A percentile compares a stretch with the other conserved stretches of the same genome.
These are phyloP conservation scores for Gallinago stenura DNA, from an alignment of 2,797 vertebrate species.

Conservation along the genomic window DNA sequence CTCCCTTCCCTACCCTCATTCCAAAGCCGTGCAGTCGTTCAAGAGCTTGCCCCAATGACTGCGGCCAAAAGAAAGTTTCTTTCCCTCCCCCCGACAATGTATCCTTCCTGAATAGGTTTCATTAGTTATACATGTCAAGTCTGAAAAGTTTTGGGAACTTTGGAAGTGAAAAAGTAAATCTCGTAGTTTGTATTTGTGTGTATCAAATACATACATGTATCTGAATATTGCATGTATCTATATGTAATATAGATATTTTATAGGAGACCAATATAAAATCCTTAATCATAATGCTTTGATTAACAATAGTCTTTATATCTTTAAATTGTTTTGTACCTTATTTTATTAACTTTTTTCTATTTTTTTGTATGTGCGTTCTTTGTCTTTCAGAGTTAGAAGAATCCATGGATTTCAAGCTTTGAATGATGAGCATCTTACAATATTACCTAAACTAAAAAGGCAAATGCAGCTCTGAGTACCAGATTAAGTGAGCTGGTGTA, in stretches of 20 bases:
- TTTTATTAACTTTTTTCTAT: neutral
- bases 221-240: neutral
- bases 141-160: neutral
- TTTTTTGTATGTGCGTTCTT: neutral
- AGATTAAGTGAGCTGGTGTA: constrained; percentile 2
- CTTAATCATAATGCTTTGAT: neutral
- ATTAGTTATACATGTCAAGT: neutral
- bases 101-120: neutral
- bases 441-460: constrained; percentile 15
- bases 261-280: neutral
- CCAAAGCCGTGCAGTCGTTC: neutral
- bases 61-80: neutral
- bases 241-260: neutral
- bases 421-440: neutral
- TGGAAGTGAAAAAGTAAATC: neutral
- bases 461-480: constrained; percentile 38
- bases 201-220: neutral
- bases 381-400: constrained; percentile 74
- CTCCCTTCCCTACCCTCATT: neutral
- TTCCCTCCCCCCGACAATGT: accelerated
- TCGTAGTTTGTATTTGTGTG: accelerated
- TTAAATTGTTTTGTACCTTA: neutral
- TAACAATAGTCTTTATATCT: neutral
- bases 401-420: constrained; percentile 45
- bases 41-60: neutral